Base-by-base conservation (phyloP, 1,140 invertebrate species). In the Trachymyrmex septentrionalis region DNA sequence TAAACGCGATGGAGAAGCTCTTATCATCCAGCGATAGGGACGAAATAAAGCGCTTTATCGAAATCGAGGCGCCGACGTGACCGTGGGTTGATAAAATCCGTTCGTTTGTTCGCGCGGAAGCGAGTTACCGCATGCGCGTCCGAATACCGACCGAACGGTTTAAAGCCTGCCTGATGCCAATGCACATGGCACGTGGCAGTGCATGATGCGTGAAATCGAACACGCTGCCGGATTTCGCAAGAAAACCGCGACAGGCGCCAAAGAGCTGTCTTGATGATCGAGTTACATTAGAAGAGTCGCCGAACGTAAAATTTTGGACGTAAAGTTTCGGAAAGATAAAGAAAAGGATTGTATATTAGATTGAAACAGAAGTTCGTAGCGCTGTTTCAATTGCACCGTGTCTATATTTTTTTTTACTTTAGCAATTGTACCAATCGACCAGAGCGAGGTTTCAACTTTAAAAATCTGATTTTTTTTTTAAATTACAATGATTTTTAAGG, bases 71-170 rank as follows among this genome's bases (percentile, higher is more conserved):
- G 53, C 55, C 84, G 61, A 86, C 66, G 72, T 90, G 85, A 90
- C 88, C 88, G 73, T 89, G 85, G 72, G 87, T 89, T 90, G 88
- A 90, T 90, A 90, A 90, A 87, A 71, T n/a, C 73, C 85, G 76
- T 27, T 67, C 72, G 77, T 89, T 57, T 75, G 64, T 69, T 64
- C n/a, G 48, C 55, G 64, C n/a, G 57, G 57, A 71, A 50, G 72
- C 38, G 57, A 89, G 85, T 90, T 90, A 90, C 88, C 88, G 44
- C 87, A 77, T 73, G 88, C 71, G 59, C 75, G 19, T 7, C 67
- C 63, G 27, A 90, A 87, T 90, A 90, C 88, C 88, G 88, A 90
- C 88, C 85, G 88, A 66, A 87, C 81, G 80, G 75, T 84, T 63
- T 69, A 50, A 80, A 75, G 57, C 16, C 34, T 24, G 57, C 16